Evolutionary conservation across 2,797 vertebrate species (phyloP), one percentile per base, ranked within the genome.

Genomic region (Neosilurus hyrtlii): DNA sequence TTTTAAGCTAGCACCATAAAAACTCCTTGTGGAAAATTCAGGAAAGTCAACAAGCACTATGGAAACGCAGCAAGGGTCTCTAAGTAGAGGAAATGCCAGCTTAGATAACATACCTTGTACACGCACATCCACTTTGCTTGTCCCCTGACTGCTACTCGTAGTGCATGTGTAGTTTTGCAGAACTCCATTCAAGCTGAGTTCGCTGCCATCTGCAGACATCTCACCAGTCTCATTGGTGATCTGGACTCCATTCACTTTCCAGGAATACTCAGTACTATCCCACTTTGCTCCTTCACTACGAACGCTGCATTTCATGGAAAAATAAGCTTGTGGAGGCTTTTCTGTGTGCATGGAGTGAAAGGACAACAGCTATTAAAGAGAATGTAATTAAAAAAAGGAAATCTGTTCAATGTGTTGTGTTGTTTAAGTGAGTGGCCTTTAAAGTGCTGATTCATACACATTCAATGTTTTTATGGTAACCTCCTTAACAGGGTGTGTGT

Each of bases 131-230:
- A 30, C 26, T 61, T 1, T 26, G 18, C 56, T 85, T 8, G 24
- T 75, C n/a, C 89, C 87, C 65, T 86, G 86, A 16, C 84, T 87
- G 84, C 83, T 90, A 20, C 37, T 51, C 3, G 75, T 54, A 4
- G 86, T 18, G 70, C 90, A 90, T 37, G 87, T 90, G 84, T 89
- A 90, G 63, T 86, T 90, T 0, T 16, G 30, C 0, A 62, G 67
- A 8, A 68, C 63, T 0, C 30, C 4, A 2, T 1, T 30, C 0
- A 73, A 66, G 0, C 80, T 70, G 1, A 90, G 85, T 24, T 0
- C 78, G 1, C 77, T 86, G 43, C 86, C 85, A 0, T 86, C 62
- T 8, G 2, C 68, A 4, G 88, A 85, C 1, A 86, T 49, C 3
- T 79, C 37, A 8, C 30, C 76, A 0, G 52, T 82, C 51, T 74